Evolutionary conservation across 1,140 invertebrate species (phyloP).

Genomic region (Paralvinella palmiformis): DNA sequence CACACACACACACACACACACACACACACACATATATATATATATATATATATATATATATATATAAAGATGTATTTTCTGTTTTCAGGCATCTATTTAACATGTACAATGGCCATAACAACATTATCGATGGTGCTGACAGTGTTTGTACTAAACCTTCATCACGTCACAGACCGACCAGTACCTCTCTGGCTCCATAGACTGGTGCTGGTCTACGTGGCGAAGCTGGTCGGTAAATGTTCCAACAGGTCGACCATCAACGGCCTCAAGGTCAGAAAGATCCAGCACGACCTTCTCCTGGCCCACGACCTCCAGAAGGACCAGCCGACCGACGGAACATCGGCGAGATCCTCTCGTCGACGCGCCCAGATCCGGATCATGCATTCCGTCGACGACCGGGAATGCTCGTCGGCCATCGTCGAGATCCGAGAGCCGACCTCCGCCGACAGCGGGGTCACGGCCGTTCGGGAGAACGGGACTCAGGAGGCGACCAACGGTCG

Average conservation of each 20-base stretch:
- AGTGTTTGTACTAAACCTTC: conserved; percentile 22
- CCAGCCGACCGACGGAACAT: neutral
- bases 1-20: no score
- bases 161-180: conserved; percentile 17
- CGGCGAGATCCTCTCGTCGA: conserved; percentile 4
- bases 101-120: conserved; percentile 22
- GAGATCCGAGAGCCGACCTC: neutral
- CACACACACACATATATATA: no score
- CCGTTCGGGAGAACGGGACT: neutral
- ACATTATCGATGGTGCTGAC: conserved; percentile 23
- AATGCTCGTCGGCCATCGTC: neutral
- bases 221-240: conserved; percentile 1
- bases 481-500: neutral
- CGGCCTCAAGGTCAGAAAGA: no score
- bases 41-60: no score
- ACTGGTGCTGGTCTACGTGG: conserved; percentile 11
- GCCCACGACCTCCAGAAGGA: neutral
- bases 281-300: neutral
- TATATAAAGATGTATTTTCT: neutral
- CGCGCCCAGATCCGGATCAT: neutral
- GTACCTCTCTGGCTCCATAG: conserved; percentile 16
- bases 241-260: neutral
- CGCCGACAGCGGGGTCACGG: neutral
- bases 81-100: conserved; percentile 19
- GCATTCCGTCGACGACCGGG: neutral